phyloP scores from a whole-genome alignment of 2,888 invertebrate species.

The Chrysolina haemoptera region DNA sequence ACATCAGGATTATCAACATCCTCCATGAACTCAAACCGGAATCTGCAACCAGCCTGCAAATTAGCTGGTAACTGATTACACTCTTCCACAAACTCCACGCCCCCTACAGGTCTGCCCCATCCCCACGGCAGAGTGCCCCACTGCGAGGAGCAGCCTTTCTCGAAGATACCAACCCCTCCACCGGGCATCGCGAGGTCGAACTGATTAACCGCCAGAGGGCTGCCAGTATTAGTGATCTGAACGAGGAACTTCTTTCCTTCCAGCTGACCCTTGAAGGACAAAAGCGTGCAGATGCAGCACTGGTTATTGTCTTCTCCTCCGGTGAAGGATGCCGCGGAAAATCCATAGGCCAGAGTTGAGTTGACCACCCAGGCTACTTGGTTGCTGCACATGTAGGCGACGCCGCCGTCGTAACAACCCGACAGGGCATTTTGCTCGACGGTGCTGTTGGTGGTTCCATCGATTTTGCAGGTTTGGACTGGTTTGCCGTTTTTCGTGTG shows the following conservation, averaged over 20 bases:
- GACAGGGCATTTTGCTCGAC: too few species aligned
- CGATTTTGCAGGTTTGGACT: too few species aligned
- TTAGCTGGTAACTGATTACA: too few species aligned
- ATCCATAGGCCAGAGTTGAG: slow-evolving; percentile 47
- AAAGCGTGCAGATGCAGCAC: slow-evolving; percentile 47
- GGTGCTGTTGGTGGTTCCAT: too few species aligned
- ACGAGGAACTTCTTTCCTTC: slow-evolving; percentile 45
- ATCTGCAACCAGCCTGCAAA: too few species aligned
- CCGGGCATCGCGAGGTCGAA: slow-evolving; percentile 51
- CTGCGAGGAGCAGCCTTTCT: slow-evolving; percentile 43
- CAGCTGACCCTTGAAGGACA: slow-evolving; percentile 44
- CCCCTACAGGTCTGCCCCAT: slow-evolving; percentile 45
- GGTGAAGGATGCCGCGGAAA: slow-evolving; percentile 48
- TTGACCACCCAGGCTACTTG: slow-evolving; percentile 49
- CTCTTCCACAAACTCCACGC: slow-evolving; percentile 36
- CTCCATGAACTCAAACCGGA: too few species aligned
- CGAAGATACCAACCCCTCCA: slow-evolving; percentile 49
- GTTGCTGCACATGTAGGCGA: too few species aligned
- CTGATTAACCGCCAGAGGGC: slow-evolving; percentile 45
- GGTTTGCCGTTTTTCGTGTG: too few species aligned
- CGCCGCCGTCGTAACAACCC: too few species aligned
- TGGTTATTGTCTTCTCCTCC: slow-evolving; percentile 43
- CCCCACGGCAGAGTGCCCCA: slow-evolving; percentile 44
- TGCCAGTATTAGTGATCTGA: slow-evolving; percentile 50
- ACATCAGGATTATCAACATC: too few species aligned